Evolutionary conservation across 1,140 invertebrate species (phyloP).

Genomic region (Ditylenchus dipsaci): DNA sequence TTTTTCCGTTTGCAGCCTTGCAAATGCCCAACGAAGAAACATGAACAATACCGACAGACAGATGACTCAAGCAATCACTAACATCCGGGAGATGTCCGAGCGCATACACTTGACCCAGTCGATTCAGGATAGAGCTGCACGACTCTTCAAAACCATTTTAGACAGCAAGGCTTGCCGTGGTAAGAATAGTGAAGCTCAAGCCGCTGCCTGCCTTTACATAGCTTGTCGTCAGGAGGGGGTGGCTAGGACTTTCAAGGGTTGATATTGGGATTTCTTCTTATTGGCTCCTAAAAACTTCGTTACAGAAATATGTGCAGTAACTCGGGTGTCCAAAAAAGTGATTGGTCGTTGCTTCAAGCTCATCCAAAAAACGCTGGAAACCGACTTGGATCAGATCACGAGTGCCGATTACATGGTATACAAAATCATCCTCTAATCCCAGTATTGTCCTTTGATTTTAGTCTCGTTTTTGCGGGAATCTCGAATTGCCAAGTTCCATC

Average conservation of each 20-base stretch:
- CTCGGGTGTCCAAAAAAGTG: conserved; percentile 97
- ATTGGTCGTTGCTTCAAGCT: conserved; percentile 93
- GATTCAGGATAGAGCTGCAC: conserved; percentile 87
- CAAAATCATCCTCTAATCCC: not conserved
- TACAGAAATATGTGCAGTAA: conserved; percentile 89
- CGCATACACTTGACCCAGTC: conserved; percentile 90
- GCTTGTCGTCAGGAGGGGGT: conserved; percentile 96
- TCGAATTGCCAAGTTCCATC: conserved; percentile 77
- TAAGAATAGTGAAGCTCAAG: conserved; percentile 91
- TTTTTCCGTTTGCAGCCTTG: conserved; percentile 38
- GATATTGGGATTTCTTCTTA: not conserved
- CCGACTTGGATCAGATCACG: conserved; percentile 92
- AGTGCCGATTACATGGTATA: conserved; percentile 88
- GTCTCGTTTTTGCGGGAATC: conserved; percentile 66
- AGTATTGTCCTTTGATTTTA: conserved; percentile 46
- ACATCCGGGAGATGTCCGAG: conserved; percentile 90
- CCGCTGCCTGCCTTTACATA: conserved; percentile 96
- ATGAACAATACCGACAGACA: conserved; percentile 70
- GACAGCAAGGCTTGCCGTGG: conserved; percentile 92
- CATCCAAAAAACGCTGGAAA: conserved; percentile 81
- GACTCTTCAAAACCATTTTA: conserved; percentile 91
- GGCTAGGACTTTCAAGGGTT: conserved; percentile 88
- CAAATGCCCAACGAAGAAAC: conserved; percentile 51
- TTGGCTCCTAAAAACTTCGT: not conserved
- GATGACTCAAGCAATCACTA: conserved; percentile 68